Base-by-base conservation (phyloP, 2,888 invertebrate species). In the Hymenopus coronatus region DNA sequence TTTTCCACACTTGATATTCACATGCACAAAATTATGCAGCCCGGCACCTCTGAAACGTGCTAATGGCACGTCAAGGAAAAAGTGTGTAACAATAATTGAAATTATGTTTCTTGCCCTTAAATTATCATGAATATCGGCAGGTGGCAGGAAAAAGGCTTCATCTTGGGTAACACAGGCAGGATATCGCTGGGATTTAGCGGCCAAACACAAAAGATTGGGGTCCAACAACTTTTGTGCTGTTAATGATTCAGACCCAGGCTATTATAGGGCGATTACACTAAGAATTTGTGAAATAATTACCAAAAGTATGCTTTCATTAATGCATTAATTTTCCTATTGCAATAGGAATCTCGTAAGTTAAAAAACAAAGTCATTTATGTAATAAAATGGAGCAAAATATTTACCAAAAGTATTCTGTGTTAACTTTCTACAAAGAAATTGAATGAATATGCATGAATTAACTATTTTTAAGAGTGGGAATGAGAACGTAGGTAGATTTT, bases 1-100 rank as follows among this genome's bases (percentile, higher is more conserved):
- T 87, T 87, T 87, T 87, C 82, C 88, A 87, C 88, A 82, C 82
- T 81, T 82, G 81, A 81, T 81, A 82, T 87, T 87, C 88, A 87
- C 88, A 87, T 81, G 88, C 27, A 83, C 83, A 30, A 83, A 83
- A 83, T 83, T 83, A 83, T 83, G 83, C 83, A 83, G 83, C 54
- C 15, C 20, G 54, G 30, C 83, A 83, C 28, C 28, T 83, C 30
- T 28, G 83, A 83, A 83, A 83, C 83, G 83, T 83, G 83, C 83
- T 83, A 83, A 83, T 83, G 30, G 83, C 83, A 83, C 27, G 83
- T 7, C n/a, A 30, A 30, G 83, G 27, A 83, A 30, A 30, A 83
- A 83, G 28, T 30, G 27, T 83, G 30, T 83, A 83, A 83, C 83
- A 83, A 30, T 83, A 83, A 83, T 83, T 83, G 83, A 83, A 83